Evolutionary conservation across 2,888 invertebrate species (phyloP).

Genomic region (Mellilla xanthometata): DNA sequence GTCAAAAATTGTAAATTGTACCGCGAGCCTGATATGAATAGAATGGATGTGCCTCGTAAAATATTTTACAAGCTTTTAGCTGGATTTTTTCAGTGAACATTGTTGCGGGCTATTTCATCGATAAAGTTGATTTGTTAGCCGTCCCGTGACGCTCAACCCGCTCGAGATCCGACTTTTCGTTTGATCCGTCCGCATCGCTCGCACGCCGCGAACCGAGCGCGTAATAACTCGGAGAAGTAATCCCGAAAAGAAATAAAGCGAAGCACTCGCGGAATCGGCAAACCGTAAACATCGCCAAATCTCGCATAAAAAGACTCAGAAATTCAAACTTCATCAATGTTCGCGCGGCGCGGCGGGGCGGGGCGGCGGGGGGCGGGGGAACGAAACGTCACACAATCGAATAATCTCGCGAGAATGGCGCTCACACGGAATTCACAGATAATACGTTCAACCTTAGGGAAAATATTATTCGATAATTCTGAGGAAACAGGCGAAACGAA

Average conservation of each 20-base stretch:
- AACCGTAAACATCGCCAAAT: constrained; percentile 24
- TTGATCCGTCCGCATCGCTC: neutral
- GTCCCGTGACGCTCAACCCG: neutral
- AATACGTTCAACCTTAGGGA: constrained; percentile 60
- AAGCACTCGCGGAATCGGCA: constrained; percentile 16
- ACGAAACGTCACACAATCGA: constrained; percentile 51
- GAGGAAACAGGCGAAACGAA: constrained; percentile 46
- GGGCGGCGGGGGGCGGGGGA: constrained; percentile 35
- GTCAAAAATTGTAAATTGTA: constrained; percentile 25
- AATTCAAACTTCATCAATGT: constrained; percentile 37
- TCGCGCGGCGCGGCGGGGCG: constrained; percentile 27
- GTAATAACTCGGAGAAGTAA: neutral
- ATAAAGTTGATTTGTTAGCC: constrained; percentile 9
- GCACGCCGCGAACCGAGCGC: neutral
- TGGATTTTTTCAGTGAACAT: constrained; percentile 16
- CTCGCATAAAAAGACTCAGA: constrained; percentile 27
- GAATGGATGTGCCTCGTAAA: constrained; percentile 20
- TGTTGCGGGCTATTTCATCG: constrained; percentile 9
- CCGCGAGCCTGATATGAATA: constrained; percentile 20
- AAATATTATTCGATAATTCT: constrained; percentile 72
- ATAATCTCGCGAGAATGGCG: constrained; percentile 49
- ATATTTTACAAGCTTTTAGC: constrained; percentile 19
- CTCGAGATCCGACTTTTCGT: neutral
- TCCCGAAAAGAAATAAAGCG: constrained; percentile 3
- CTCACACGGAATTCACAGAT: constrained; percentile 59